These are phyloP conservation scores for Thalassoma bifasciatum DNA, from an alignment of 2,113 vertebrate genomes.

Conservation along the genomic window DNA sequence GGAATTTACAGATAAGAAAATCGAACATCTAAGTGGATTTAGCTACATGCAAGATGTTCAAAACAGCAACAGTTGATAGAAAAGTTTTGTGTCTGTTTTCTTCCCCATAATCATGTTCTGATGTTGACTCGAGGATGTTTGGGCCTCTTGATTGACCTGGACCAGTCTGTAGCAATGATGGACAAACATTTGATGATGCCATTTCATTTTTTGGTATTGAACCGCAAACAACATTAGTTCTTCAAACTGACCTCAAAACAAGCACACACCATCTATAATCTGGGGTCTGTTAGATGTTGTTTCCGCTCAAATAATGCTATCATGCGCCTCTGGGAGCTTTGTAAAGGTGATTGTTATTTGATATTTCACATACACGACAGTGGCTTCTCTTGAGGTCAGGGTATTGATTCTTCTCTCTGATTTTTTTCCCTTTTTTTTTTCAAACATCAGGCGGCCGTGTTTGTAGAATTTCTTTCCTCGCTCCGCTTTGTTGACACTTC, in stretches of 20 bases:
- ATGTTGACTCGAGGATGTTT: constrained; percentile 22
- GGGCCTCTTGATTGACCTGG: constrained; percentile 34
- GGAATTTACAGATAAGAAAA: too few species aligned
- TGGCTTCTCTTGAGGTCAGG: constrained; percentile 62
- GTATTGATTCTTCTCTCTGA: constrained; percentile 63
- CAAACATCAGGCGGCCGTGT: constrained; percentile 61
- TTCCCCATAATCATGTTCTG: background rate
- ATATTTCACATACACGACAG: constrained; percentile 69
- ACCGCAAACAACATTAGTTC: constrained; percentile 73
- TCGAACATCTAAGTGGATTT: constrained; percentile 12
- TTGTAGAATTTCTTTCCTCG: constrained; percentile 63
- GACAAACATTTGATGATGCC: constrained; percentile 56
- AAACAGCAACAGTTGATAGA: background rate
- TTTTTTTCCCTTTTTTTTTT: constrained; percentile 6
- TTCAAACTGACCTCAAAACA: constrained; percentile 70
- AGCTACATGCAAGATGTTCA: constrained; percentile 7
- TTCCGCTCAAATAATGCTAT: constrained; percentile 66
- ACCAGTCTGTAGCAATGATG: constrained; percentile 18
- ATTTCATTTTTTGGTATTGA: constrained; percentile 63
- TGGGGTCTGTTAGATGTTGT: constrained; percentile 56
- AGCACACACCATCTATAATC: constrained; percentile 63
- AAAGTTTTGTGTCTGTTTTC: background rate
- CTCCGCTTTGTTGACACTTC: constrained; percentile 66
- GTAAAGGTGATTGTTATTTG: constrained; percentile 76
- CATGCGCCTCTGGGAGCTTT: constrained; percentile 51